These are phyloP conservation scores for Calypte anna DNA, from an alignment of 2,113 vertebrate genomes.

Conservation along the genomic window DNA sequence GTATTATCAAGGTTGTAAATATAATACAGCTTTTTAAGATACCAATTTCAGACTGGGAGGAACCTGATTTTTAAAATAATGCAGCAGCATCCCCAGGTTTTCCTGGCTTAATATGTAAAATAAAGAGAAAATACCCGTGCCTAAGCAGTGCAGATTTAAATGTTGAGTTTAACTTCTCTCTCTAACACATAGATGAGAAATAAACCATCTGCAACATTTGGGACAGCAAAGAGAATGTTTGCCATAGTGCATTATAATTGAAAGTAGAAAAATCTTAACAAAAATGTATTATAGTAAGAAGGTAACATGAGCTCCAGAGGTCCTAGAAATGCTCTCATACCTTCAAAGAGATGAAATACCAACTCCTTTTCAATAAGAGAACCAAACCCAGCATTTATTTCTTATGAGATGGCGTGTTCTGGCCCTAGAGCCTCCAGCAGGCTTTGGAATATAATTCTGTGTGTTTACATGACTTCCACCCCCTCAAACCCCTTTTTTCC, in stretches of 20 bases:
- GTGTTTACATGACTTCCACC: background rate
- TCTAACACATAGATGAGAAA: background rate
- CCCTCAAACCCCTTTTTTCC: background rate
- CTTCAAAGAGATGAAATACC: background rate
- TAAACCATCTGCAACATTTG: background rate
- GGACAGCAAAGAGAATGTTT: background rate
- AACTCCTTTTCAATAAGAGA: background rate
- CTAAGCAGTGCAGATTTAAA: background rate
- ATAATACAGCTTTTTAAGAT: background rate
- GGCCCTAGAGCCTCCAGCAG: background rate
- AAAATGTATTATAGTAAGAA: background rate
- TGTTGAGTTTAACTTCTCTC: background rate
- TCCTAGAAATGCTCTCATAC: background rate
- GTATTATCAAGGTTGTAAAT: conserved; percentile 16
- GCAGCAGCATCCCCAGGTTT: background rate
- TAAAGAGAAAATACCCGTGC: background rate
- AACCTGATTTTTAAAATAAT: background rate
- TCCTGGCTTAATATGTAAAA: background rate
- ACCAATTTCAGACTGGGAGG: background rate
- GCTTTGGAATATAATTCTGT: background rate
- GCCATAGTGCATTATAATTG: background rate
- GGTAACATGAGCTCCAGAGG: background rate
- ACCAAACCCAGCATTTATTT: background rate
- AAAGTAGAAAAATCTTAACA: background rate
- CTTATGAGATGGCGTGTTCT: background rate